These are phyloP conservation scores for Nematostella vectensis DNA, from an alignment of 92 coral and sea anemone species.

Conservation along the genomic window DNA sequence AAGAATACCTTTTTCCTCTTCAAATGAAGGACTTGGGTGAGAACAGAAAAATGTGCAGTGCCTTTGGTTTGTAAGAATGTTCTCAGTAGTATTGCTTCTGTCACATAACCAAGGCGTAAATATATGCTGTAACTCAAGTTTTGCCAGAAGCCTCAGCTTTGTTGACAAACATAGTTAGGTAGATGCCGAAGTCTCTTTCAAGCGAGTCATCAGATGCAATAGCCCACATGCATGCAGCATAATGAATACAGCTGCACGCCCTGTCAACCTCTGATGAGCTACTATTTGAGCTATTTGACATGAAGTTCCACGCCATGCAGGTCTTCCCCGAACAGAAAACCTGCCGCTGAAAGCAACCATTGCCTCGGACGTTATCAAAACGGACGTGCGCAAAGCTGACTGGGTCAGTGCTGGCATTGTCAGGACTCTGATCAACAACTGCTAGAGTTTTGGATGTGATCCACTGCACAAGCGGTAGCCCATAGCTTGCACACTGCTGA, in stretches of 20 bases:
- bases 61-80: no score
- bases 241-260: slow-evolving; percentile 71
- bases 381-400: slow-evolving; percentile 83
- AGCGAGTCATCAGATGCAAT: slow-evolving; percentile 65
- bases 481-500: slow-evolving; percentile 29
- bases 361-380: slow-evolving; percentile 73
- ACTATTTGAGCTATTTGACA: slow-evolving; percentile 16
- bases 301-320: slow-evolving; percentile 85
- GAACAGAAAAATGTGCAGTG: no score
- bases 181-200: slow-evolving; percentile 44
- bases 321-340: slow-evolving; percentile 86
- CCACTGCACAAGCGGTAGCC: slow-evolving; percentile 68
- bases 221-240: slow-evolving; percentile 90
- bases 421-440: slow-evolving; percentile 66
- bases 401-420: slow-evolving; percentile 29
- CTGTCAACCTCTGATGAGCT: slow-evolving; percentile 20
- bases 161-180: slow-evolving; percentile 26
- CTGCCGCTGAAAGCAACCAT: slow-evolving; percentile 49
- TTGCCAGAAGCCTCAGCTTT: no score
- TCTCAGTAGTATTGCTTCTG: no score
- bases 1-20: no score
- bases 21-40: no score
- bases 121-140: no score
- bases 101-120: no score
- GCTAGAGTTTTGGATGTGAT: slow-evolving; percentile 71